Evolutionary conservation across 1,140 invertebrate species (phyloP), one percentile per base, ranked within the genome.

Genomic region (Drosophila chauvacae): DNA sequence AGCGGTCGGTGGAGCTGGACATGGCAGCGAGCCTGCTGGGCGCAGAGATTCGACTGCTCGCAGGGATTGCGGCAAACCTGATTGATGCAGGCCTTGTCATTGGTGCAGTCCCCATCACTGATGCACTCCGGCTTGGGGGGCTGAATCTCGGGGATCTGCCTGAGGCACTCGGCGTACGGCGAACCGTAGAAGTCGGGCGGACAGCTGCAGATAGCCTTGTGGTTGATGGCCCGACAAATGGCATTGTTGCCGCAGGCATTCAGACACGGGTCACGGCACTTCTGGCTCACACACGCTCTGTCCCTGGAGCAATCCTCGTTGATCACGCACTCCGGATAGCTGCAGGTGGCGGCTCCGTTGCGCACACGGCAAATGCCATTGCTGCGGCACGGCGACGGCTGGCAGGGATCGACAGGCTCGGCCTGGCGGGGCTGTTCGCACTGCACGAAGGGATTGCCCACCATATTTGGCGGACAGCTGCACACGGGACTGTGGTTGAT

Each of bases 181-280:
- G 96, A 95, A n/a, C 97, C 97, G 37, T 95, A 94, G 84, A 96
- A 98, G 26, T 95, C 96, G 13, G 93, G 86, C n/a, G 96, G 96
- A 90, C 96, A 97, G 2, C 95, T 95, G 82, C 97, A 98, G 13
- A 96, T 92, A 1, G 96, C 95, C 64, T 95, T 95, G 86, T 98
- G 97, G 85, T 97, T 96, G 9, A 97, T 94, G 16, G 95, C 95
- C 63, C 95, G 95, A 84, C 97, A 98, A 16, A 98, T 93, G 6
- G 97, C 96, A 91, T 98, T 98, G 0, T 97, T 82, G 44, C 97
- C 97, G 82, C 97, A 98, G 42, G 96, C 94, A 73, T 95, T 96
- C 45, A 95, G 93, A 77, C 97, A 97, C 35, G 97, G 97, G 93
- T 97, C 96, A 66, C 94, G 93, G 84, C 97, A 98, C 92, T 96